Base-by-base conservation (phyloP, 2,113 vertebrate genomes). In the Neogale vison region DNA sequence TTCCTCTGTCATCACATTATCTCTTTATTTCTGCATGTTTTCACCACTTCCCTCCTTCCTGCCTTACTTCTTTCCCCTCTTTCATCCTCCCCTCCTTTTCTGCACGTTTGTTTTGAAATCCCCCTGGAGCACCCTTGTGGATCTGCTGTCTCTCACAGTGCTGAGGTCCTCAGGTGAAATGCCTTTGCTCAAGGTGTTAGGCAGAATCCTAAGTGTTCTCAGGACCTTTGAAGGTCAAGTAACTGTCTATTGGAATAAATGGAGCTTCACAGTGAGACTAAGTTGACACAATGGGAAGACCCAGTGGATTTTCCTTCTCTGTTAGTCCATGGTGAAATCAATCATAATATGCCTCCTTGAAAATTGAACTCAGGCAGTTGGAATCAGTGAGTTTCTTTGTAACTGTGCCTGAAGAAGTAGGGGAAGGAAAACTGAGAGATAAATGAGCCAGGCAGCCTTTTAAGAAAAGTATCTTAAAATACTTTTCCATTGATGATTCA, bases 191-290 rank as follows among this genome's bases (percentile, higher is more conserved):
- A 55, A 42, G 20, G 26, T 18, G 97, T 85, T 42, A 45, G 63
- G 24, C 29, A 65, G 90, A 92, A 80, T 79, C 18, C 36, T 26
- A 45, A 21, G 11, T 26, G 4, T 92, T 81, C 24, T 39, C 20
- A 92, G 26, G 18, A 50, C 29, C 39, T 17, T 18, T 17, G 1
- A 29, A 88, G 47, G 72, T 34, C 52, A 17, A 7, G 0, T 57
- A 72, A 45, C 74, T 96, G 36, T 90, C 90, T 94, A 26, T 20
- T 87, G 50, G 83, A 91, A 95, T 77, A 65, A 80, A 36, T 2
- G 18, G 42, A 26, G 4, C 34, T 26, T 59, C 92, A 81, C 0
- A 7, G 55, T 42, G 67, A 96, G 71, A 47, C 5, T 23, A 61
- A 80, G 45, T 31, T 0, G 2, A 93, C 63, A 67, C 20, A 29